Percentiles rank a stretch among this genome's conserved stretches.
These are phyloP conservation scores for Cebus imitator DNA, from an alignment of 2,113 vertebrate species.

Conservation along the genomic window DNA sequence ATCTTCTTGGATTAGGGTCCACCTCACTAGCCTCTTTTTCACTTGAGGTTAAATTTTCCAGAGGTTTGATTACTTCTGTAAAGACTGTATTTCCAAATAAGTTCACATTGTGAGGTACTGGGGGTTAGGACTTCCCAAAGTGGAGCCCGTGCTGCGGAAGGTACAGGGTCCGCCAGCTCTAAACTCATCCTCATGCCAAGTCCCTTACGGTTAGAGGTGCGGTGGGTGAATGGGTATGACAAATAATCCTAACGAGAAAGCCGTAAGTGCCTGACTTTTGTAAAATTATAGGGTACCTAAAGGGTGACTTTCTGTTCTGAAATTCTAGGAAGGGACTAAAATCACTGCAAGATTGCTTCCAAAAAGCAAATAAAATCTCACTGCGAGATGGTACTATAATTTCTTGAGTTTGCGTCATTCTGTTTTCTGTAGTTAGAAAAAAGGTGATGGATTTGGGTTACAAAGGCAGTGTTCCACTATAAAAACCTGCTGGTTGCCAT, in stretches of 20 bases:
- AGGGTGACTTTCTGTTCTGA: not conserved
- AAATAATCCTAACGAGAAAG: not conserved
- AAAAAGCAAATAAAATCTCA: conserved; percentile 39
- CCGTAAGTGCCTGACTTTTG: not conserved
- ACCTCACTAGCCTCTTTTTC: not conserved
- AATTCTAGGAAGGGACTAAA: conserved; percentile 9
- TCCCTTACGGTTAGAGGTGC: not conserved
- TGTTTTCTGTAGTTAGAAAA: conserved; percentile 55
- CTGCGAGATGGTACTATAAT: conserved; percentile 40
- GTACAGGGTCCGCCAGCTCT: not conserved
- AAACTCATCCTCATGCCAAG: not conserved
- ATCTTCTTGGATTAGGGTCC: not conserved
- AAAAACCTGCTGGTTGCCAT: conserved; percentile 72
- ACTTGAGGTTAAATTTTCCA: not conserved
- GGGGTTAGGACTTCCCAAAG: not conserved
- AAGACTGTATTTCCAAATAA: not conserved
- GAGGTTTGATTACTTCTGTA: not conserved
- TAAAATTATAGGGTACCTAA: not conserved
- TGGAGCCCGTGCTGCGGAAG: not conserved
- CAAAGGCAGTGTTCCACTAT: conserved; percentile 67
- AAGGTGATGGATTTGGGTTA: conserved; percentile 68
- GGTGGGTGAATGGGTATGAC: too few relatives aligned
- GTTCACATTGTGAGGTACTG: not conserved
- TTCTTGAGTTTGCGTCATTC: conserved; percentile 18
- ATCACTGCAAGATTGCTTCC: not conserved